Evolutionary conservation across 2,888 invertebrate species (phyloP), one percentile per base, ranked within the genome.

Genomic region (Hypomecis punctinalis): DNA sequence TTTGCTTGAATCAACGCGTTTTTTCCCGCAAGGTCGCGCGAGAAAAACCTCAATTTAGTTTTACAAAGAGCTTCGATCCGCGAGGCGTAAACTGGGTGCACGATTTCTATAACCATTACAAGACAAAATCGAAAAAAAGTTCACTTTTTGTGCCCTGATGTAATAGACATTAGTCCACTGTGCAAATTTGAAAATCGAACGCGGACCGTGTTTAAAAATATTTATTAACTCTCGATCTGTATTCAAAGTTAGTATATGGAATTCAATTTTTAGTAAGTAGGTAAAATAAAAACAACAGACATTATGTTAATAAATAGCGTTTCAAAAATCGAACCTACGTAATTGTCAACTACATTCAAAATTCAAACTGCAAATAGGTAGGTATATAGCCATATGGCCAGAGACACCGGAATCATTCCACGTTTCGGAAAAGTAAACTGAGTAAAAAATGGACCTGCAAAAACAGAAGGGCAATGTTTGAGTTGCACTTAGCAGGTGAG

Each of bases 401-500:
- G 9, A 43, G 36, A 48, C 37, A 52, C 63, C 63, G 54, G 58
- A 71, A 63, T 67, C 71, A 70, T 68, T 68, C 58, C 54, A 63
- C 48, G 58, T 65, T 70, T 72, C 65, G 23, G 36, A 10, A 67
- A 67, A 69, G 65, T 57, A 76, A 76, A 76, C 71, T 72, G 65
- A 70, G 66, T 67, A 63, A 70, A 70, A 76, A 75, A 80, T 70
- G 75, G 66, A 75, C 74, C 76, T 70, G 67, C 78, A 79, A 78
- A 79, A 75, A 76, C 76, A 51, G 67, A 74, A 73, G 56, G 66
- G 69, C 78, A 80, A 83, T 88, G 85, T 90, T 89, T 89, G 84
- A 77, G 75, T 79, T 82, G 83, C 86, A 85, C 86, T 90, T 88
- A 85, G 81, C 77, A 67, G 67, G 67, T 66, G 71, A 74, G 76